Base-by-base conservation (phyloP, 2,113 vertebrate genomes). In the Stigmatopora argus region DNA sequence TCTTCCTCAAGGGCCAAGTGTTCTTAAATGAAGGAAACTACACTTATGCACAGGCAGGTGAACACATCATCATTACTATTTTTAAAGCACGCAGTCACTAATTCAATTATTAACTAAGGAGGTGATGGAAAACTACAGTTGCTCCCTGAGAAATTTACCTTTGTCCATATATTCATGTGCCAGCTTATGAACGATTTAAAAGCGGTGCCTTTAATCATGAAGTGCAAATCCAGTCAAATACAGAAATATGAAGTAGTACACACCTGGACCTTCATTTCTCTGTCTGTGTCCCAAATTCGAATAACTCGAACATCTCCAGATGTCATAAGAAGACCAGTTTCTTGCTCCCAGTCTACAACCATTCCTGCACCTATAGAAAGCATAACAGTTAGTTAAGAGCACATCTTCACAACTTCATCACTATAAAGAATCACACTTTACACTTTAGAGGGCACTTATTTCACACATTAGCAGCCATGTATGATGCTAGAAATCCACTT, bases 261-360 rank as follows among this genome's bases (percentile, higher is more conserved):
- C 86, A 98, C 96, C 96, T 98, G 96, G 0, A 98, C 93, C 85
- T 98, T 99, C 90, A 94, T 96, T 75, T 99, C 97, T 2, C 96
- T 82, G 49, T 98, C 96, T 0, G 95, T 96, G 92, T 98, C 96
- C 97, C 97, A 99, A 91, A 98, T 92, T 19, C 96, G 89, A 82
- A 99, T 92, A 34, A 98, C 92, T 53, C 97, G 88, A 35, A 98
- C 97, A 0, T 98, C 97, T 62, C 96, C 97, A 0, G 97, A 98
- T 0, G 96, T 96, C 94, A 99, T 94, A 47, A 99, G 93, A 0
- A 98, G 94, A 2, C 97, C 96, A 0, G 95, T 96, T 70, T 98
- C 95, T 86, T 98, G 97, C 70, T 98, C 97, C 97, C 97, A 98
- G 90, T 98, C 96, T 44, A 98, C 95, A 3, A 98, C 95, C 96